Percentiles rank a stretch among this genome's conserved stretches.
Evolutionary conservation across 1,140 invertebrate species (phyloP).

Genomic region (Heliconius nattereri): DNA sequence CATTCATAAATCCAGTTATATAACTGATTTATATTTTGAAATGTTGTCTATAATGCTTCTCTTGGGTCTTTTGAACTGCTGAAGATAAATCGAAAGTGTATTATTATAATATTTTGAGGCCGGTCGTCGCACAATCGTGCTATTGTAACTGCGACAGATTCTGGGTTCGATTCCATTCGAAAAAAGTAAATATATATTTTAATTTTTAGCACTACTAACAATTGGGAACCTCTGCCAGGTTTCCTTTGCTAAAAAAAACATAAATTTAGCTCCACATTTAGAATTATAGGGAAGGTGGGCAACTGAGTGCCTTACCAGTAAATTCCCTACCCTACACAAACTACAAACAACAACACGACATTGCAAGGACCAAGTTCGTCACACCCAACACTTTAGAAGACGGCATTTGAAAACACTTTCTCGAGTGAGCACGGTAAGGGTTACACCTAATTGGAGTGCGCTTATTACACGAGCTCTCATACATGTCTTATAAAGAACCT

Average conservation of each 20-base stretch:
- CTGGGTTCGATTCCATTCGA: no score
- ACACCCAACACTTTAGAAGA: constrained; percentile 38
- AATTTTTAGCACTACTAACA: no score
- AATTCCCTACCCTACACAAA: background rate
- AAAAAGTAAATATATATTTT: no score
- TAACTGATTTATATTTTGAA: background rate
- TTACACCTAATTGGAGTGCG: constrained; percentile 63
- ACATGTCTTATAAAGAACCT: constrained; percentile 47
- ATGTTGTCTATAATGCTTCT: background rate
- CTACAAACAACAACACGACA: background rate
- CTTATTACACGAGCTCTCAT: constrained; percentile 54
- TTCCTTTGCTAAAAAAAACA: no score
- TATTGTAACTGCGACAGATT: no score
- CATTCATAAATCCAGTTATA: background rate
- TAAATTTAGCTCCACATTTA: background rate
- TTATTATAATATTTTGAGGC: no score
- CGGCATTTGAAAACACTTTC: constrained; percentile 44
- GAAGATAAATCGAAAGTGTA: background rate
- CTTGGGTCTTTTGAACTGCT: background rate
- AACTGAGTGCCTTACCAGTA: no score
- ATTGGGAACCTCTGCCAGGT: no score
- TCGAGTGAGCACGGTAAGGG: constrained; percentile 39
- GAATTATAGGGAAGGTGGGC: no score
- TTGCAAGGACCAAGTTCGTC: constrained; percentile 22
- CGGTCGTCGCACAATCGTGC: no score